Conservation (phyloP, 2,888 invertebrate genomes). For the Netelia inedita region DNA sequence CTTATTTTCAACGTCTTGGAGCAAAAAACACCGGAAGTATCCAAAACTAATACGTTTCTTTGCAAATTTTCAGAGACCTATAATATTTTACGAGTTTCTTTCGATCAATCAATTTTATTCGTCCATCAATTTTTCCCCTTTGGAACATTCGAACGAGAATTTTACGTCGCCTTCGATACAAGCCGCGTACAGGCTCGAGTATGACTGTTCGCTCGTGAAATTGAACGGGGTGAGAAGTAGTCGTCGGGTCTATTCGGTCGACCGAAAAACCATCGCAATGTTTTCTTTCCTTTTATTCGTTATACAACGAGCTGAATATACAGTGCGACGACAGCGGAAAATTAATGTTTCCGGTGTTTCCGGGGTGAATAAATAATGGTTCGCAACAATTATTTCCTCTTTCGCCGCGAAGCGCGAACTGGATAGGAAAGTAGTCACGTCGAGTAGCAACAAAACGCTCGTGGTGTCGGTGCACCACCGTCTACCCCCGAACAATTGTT, state of each 20-base stretch:
- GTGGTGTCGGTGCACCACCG: not conserved
- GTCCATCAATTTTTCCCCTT: no score
- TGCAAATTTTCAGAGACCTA: no score
- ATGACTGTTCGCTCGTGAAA: not conserved
- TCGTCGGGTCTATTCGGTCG: slow-evolving; percentile 6
- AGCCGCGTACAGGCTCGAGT: no score
- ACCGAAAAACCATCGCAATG: slow-evolving; percentile 33
- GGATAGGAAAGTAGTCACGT: slow-evolving; percentile 14
- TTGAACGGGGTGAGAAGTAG: slow-evolving; percentile 27
- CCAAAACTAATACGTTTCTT: no score
- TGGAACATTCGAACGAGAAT: no score
- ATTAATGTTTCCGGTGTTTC: slow-evolving; percentile 57
- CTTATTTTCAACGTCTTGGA: no score
- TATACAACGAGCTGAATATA: not conserved
- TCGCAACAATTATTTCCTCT: slow-evolving; percentile 70
- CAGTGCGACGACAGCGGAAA: slow-evolving; percentile 45
- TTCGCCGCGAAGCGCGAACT: slow-evolving; percentile 47
- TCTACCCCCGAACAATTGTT: not conserved
- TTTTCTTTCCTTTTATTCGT: slow-evolving; percentile 16
- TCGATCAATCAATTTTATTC: no score
- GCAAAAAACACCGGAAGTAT: no score
- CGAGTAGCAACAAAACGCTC: not conserved
- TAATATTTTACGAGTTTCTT: no score
- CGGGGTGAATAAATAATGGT: slow-evolving; percentile 64
- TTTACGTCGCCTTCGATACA: no score